phyloP scores from a whole-genome alignment of 2,888 invertebrate species.

The Apeira syringaria region DNA sequence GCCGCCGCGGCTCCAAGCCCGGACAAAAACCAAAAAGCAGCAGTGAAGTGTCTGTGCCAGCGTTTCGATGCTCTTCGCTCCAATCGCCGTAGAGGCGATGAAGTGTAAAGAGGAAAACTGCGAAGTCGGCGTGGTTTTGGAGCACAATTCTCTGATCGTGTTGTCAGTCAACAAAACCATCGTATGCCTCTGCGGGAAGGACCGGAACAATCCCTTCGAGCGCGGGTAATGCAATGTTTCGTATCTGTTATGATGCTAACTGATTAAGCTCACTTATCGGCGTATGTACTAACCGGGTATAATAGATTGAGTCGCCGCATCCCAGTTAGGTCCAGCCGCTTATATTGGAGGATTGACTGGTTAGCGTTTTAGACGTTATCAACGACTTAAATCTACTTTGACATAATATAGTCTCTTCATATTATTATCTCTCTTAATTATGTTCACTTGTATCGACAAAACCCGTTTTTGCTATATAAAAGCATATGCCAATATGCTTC shows the following conservation, averaged over 20 bases:
- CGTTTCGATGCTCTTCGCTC: constrained; percentile 80
- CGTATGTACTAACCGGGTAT: constrained; percentile 36
- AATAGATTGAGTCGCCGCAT: constrained; percentile 28
- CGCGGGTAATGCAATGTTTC: constrained; percentile 74
- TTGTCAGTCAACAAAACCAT: constrained; percentile 79
- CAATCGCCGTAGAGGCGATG: constrained; percentile 82
- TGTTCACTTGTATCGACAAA: constrained; percentile 31
- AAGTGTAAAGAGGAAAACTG: constrained; percentile 84
- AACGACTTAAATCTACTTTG: too few species aligned
- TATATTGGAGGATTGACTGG: constrained; percentile 13
- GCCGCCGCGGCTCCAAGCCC: constrained; percentile 51
- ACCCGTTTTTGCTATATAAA: constrained; percentile 60
- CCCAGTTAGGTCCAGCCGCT: constrained; percentile 23
- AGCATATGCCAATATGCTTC: constrained; percentile 49
- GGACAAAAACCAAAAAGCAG: constrained; percentile 37
- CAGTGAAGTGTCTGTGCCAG: constrained; percentile 67
- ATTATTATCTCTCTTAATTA: constrained; percentile 10
- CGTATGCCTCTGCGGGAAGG: constrained; percentile 79
- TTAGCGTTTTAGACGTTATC: constrained; percentile 17
- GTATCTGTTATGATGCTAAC: constrained; percentile 50
- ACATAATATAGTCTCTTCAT: too few species aligned
- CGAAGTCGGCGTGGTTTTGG: constrained; percentile 80
- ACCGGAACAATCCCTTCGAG: constrained; percentile 75
- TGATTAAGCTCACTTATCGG: constrained; percentile 42
- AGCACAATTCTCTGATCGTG: constrained; percentile 79